Evolutionary conservation across 2,888 invertebrate genomes (phyloP).

Genomic region (Pseudococcus viburni): DNA sequence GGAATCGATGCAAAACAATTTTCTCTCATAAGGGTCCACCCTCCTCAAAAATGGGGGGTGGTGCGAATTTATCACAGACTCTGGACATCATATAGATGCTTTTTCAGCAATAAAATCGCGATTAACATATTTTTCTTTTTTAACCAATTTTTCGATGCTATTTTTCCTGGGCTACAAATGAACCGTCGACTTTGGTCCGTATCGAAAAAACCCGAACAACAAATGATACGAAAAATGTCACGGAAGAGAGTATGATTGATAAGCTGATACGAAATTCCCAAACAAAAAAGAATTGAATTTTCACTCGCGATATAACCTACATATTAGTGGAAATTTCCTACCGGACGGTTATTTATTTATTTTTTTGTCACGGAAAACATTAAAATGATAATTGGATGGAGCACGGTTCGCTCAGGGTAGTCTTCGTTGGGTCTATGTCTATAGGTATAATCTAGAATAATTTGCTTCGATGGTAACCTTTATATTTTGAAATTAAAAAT

Average conservation of each 20-base stretch:
- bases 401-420: background rate
- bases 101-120: too few species aligned
- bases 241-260: background rate
- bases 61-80: too few species aligned
- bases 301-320: background rate
- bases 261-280: background rate
- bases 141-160: too few species aligned
- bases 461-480: background rate
- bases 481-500: slow-evolving; percentile 3
- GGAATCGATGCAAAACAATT: too few species aligned
- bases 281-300: slow-evolving; percentile 1
- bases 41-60: too few species aligned
- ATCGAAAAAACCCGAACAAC: background rate
- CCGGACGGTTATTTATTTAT: background rate
- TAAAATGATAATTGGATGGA: background rate
- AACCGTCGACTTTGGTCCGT: too few species aligned
- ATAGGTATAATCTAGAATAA: background rate
- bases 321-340: background rate
- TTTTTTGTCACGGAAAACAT: background rate
- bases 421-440: background rate
- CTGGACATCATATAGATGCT: too few species aligned
- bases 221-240: background rate
- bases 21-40: too few species aligned
- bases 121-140: too few species aligned
- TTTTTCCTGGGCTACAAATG: too few species aligned